phyloP scores from a whole-genome alignment of 2,797 vertebrate species.

The Leucoraja ocellata region DNA sequence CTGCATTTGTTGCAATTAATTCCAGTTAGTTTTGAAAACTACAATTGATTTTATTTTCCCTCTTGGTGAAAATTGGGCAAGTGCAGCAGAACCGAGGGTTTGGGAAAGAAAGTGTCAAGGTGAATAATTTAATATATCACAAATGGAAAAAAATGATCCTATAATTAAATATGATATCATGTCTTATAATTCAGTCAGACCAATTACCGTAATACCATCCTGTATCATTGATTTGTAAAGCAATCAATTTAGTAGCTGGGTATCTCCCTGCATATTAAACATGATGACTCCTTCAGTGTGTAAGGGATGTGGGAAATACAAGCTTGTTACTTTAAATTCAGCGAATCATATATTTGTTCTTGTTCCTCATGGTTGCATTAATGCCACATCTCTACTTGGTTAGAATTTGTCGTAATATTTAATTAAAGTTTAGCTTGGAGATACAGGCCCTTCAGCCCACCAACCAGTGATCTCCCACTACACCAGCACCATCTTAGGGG shows the following conservation, averaged over 20 bases:
- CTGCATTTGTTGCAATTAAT: not conserved
- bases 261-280: not conserved
- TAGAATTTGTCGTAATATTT: not conserved
- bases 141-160: not conserved
- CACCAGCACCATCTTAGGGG: too few species aligned
- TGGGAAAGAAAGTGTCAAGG: not conserved
- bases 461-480: too few species aligned
- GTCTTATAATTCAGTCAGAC: not conserved
- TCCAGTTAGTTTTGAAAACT: not conserved
- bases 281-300: not conserved
- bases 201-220: not conserved
- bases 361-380: not conserved
- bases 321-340: not conserved
- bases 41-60: not conserved
- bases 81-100: not conserved
- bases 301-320: not conserved
- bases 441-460: too few species aligned
- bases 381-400: not conserved
- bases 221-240: not conserved
- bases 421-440: too few species aligned
- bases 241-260: not conserved
- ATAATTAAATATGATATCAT: not conserved
- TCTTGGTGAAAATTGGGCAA: not conserved
- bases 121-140: not conserved
- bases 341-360: too few species aligned